Evolutionary conservation across 2,888 invertebrate genomes (phyloP), one percentile per base, ranked within the genome.

Genomic region (Cheilosia vernalis): DNA sequence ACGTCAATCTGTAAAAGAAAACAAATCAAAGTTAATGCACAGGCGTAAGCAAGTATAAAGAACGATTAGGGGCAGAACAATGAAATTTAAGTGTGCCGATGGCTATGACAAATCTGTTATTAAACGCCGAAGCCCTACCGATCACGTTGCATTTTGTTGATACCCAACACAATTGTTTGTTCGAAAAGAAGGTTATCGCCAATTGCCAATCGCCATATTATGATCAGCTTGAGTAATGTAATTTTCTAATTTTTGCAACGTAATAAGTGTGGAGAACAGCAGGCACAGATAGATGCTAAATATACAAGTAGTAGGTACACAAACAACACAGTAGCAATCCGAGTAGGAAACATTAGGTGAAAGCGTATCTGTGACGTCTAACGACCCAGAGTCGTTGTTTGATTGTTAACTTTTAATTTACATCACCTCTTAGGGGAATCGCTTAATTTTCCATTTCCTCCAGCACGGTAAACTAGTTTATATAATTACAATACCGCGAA

Each of bases 1-100:
- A 42, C 84, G 80, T 74, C 74, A 80, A 80, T 84, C 84, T 84
- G 74, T 24, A 84, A 84, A 60, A 17, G 33, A 80, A 60, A 70
- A 61, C 10, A 84, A 69, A 56, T 49, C 42, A 19, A 49, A 53
- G 51, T 70, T 21, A 74, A 56, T 78, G 21, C 2, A 55, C 42
- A 21, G 7, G 42, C 47, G n/a, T 37, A 19, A 27, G 24, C n/a
- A 44, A 44, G 44, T 17, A 17, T 17, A 44, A 13, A 37, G 10
- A 30, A 3, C 58, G 72, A 60, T 63, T 44, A 10, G 13, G 5
- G 10, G 27, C 33, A 63, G 66, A 84, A 80, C 74, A 84, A 84
- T 76, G 64, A 19, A 73, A 40, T 58, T 53, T 33, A 77, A 73
- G 42, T 78, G 49, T 83, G 70, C 70, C 69, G 49, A 73, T 83